Evolutionary conservation across 2,113 vertebrate genomes (phyloP).

Genomic region (Pagrus major): DNA sequence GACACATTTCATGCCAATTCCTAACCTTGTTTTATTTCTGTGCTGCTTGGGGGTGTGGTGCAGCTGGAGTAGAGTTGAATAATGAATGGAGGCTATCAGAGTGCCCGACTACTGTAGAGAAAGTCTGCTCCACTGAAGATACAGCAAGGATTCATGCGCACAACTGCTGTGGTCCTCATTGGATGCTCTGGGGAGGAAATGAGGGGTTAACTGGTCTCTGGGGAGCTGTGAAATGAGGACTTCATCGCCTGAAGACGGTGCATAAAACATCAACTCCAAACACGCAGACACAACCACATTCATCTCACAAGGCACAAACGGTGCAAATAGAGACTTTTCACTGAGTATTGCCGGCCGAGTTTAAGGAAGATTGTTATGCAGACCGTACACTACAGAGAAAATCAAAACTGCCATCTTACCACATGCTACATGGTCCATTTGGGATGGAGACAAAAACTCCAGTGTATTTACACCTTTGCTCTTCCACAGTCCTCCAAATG

Average conservation of each 20-base stretch:
- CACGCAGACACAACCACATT: conserved; percentile 56
- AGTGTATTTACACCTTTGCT: not conserved
- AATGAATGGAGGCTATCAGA: conserved; percentile 77
- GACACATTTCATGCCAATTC: conserved; percentile 80
- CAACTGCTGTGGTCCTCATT: conserved; percentile 50
- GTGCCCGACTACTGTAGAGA: conserved; percentile 47
- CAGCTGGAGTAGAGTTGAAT: conserved; percentile 70
- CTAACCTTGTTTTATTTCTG: conserved; percentile 80
- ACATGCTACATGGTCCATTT: not conserved
- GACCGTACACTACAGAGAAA: not conserved
- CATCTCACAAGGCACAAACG: conserved; percentile 40
- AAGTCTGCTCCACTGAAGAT: conserved; percentile 57
- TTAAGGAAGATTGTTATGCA: not conserved
- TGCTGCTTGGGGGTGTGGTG: conserved; percentile 66
- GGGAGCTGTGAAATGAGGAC: conserved; percentile 59
- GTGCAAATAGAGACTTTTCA: conserved; percentile 49
- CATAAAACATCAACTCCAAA: conserved; percentile 58
- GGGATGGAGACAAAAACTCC: not conserved
- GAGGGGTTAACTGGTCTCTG: conserved; percentile 75
- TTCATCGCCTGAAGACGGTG: conserved; percentile 54
- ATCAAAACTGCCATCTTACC: not conserved
- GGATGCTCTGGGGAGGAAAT: conserved; percentile 70
- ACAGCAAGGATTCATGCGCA: conserved; percentile 19
- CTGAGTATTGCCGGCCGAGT: not conserved
- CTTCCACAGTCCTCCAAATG: not conserved